These are phyloP conservation scores for Cylindroiulus punctatus DNA, from an alignment of 2,888 invertebrate genomes.

Conservation along the genomic window DNA sequence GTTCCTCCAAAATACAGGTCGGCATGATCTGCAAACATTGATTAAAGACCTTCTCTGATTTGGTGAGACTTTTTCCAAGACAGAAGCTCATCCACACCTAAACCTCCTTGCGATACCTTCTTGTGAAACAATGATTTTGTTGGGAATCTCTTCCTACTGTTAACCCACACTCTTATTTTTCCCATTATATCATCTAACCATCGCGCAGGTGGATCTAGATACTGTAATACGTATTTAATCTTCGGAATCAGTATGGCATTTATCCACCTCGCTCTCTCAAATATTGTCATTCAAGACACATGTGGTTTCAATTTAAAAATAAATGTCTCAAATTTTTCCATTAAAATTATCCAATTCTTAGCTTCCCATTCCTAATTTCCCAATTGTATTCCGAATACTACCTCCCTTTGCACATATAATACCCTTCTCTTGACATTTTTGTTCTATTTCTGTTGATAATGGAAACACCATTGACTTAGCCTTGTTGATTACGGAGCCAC, in stretches of 20 bases:
- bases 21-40: no score
- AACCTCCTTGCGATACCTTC: neutral
- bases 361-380: neutral
- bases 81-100: neutral
- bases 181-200: neutral
- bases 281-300: neutral
- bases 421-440: no score
- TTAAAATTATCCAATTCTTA: neutral
- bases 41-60: no score
- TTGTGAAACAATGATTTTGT: neutral
- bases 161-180: neutral
- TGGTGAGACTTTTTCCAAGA: neutral
- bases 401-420: no score
- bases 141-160: neutral
- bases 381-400: neutral
- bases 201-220: neutral
- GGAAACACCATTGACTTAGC: no score
- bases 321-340: fast-evolving
- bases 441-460: no score
- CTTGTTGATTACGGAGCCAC: no score
- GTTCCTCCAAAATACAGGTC: no score
- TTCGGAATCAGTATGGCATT: neutral
- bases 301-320: neutral
- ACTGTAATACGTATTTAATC: neutral
- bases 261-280: neutral